These are phyloP conservation scores for Apamea crenata DNA, from an alignment of 2,888 invertebrate genomes.

Conservation along the genomic window DNA sequence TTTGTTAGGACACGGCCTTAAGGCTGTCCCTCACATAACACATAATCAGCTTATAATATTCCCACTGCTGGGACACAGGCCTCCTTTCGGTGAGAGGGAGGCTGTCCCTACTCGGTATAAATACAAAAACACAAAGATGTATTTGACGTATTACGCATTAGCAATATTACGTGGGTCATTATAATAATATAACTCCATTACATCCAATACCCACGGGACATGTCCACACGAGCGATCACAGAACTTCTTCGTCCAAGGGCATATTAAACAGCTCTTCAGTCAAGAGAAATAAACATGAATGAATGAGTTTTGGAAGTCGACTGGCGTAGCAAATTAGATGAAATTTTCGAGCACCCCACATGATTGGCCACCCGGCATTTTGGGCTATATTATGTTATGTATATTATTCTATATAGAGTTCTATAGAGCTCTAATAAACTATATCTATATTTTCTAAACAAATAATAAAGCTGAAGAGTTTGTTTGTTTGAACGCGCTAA, in stretches of 20 bases:
- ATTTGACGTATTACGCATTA: background rate
- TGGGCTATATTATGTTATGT: background rate
- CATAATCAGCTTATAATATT: too few relatives aligned
- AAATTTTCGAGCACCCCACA: slow-evolving; percentile 34
- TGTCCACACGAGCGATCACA: slow-evolving; percentile 12
- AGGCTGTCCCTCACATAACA: too few relatives aligned
- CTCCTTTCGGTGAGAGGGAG: too few relatives aligned
- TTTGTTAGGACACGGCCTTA: too few relatives aligned
- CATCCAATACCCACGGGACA: slow-evolving; percentile 14
- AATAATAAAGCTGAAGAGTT: too few relatives aligned
- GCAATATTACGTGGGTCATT: background rate
- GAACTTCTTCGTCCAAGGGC: background rate
- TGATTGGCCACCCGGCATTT: slow-evolving; percentile 22
- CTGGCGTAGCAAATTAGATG: slow-evolving; percentile 27
- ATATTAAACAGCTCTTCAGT: background rate
- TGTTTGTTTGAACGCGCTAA: too few relatives aligned
- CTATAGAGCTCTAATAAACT: background rate
- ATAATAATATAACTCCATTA: background rate
- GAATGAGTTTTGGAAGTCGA: slow-evolving; percentile 28
- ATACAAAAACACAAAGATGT: background rate
- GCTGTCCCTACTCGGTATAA: background rate
- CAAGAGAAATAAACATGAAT: slow-evolving; percentile 15
- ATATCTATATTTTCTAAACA: too few relatives aligned
- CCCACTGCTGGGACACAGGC: too few relatives aligned
- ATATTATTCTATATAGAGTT: background rate